A percentile compares a stretch with the other conserved stretches of the same genome.
Conservation (phyloP, 37 sponge, comb jelly and placozoan species). For the Chondrilla cf. caribensis region DNA sequence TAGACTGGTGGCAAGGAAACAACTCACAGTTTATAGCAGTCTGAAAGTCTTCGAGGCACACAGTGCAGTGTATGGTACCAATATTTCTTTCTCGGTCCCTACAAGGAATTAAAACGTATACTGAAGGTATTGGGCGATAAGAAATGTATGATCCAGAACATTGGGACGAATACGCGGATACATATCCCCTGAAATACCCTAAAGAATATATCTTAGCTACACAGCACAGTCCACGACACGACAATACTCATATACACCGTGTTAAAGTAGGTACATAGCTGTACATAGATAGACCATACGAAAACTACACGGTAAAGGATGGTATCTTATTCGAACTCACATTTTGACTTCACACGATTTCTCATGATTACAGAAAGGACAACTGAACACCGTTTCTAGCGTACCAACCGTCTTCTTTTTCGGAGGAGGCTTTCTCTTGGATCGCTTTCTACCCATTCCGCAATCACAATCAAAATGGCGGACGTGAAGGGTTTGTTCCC, state of each 20-base stretch:
- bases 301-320: too few relatives aligned
- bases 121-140: background rate
- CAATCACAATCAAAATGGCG: too few relatives aligned
- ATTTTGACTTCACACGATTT: conserved; percentile 96
- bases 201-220: too few relatives aligned
- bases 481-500: background rate
- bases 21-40: conserved; percentile 85
- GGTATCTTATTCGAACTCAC: too few relatives aligned
- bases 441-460: conserved; percentile 90
- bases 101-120: background rate
- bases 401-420: conserved; percentile 91
- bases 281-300: too few relatives aligned
- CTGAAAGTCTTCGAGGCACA: conserved; percentile 96
- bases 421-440: conserved; percentile 95
- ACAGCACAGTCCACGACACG: too few relatives aligned
- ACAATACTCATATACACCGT: too few relatives aligned
- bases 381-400: conserved; percentile 87
- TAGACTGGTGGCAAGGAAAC: background rate
- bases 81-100: conserved; percentile 82
- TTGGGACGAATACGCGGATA: too few relatives aligned
- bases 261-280: too few relatives aligned
- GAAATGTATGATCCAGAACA: background rate
- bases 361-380: conserved; percentile 99
- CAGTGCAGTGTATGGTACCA: conserved; percentile 80
- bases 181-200: too few relatives aligned